Evolutionary conservation across 2,113 vertebrate genomes (phyloP).

Genomic region (Hippocampus barbouri): DNA sequence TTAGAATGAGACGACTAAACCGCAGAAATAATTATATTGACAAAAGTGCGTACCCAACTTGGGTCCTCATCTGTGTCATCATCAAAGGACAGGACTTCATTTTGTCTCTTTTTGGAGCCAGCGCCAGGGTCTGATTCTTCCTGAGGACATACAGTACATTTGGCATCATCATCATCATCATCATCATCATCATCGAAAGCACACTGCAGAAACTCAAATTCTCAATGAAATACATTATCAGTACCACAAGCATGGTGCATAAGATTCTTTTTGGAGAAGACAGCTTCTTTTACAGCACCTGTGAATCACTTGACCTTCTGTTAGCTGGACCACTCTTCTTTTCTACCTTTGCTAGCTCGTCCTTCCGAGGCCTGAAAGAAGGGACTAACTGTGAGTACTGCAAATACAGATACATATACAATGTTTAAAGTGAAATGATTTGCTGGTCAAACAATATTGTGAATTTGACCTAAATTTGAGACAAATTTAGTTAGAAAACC

Average conservation of each 20-base stretch:
- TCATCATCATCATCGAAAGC: no score
- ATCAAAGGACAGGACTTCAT: constrained; percentile 27
- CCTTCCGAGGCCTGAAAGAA: constrained; percentile 15
- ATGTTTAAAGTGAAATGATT: not conserved
- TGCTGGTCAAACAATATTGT: no score
- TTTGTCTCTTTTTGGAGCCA: not conserved
- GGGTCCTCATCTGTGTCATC: constrained; percentile 3
- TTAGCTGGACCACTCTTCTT: not conserved
- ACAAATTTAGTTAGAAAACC: no score
- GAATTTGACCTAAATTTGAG: not conserved
- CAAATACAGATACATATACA: not conserved
- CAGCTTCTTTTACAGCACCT: constrained; percentile 18
- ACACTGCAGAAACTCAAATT: not conserved
- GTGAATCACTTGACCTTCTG: constrained; percentile 1
- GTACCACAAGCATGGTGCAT: not conserved
- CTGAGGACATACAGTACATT: constrained; percentile 8
- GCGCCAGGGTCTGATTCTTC: not conserved
- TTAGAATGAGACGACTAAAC: not conserved
- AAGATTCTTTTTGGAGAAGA: not conserved
- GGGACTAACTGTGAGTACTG: not conserved
- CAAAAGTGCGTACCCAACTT: constrained; percentile 30
- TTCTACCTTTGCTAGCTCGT: constrained; percentile 3
- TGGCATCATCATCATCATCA: not conserved
- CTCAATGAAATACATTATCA: not conserved
- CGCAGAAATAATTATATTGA: not conserved